These are phyloP conservation scores for Python bivittatus DNA, from an alignment of 2,113 vertebrate genomes.

Conservation along the genomic window DNA sequence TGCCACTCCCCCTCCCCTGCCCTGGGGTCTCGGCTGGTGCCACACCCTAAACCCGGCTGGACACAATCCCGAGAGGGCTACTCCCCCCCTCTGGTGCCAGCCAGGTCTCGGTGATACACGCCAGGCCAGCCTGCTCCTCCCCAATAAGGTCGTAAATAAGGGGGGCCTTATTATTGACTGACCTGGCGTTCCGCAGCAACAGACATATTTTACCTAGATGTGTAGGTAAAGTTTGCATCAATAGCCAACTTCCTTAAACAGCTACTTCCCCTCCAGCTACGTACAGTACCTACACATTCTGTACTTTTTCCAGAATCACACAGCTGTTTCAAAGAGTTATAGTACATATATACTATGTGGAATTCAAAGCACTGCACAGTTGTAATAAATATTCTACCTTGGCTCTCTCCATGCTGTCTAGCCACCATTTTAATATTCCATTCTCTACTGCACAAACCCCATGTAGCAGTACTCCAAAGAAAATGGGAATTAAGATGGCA, in stretches of 20 bases:
- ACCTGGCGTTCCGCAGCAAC: no score
- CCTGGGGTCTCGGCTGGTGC: no score
- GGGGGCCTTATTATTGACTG: no score
- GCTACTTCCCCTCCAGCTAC: neutral
- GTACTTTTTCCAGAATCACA: neutral
- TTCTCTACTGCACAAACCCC: neutral
- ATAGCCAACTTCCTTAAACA: neutral
- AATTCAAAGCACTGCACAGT: neutral
- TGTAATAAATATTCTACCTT: neutral
- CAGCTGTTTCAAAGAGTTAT: neutral
- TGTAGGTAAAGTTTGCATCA: neutral
- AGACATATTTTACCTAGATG: neutral
- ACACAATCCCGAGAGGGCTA: no score
- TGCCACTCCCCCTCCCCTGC: no score
- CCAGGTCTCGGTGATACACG: no score
- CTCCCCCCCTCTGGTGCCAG: no score
- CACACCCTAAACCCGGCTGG: no score
- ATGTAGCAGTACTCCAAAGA: neutral
- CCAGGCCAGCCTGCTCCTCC: no score
- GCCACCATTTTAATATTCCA: neutral
- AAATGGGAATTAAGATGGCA: neutral
- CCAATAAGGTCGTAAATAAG: no score
- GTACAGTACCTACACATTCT: neutral
- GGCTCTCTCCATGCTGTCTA: neutral
- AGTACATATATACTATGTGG: neutral